Percentiles rank a stretch among this genome's conserved stretches.
Conservation (phyloP, 1,140 invertebrate species). For the Temnothorax longispinosus region DNA sequence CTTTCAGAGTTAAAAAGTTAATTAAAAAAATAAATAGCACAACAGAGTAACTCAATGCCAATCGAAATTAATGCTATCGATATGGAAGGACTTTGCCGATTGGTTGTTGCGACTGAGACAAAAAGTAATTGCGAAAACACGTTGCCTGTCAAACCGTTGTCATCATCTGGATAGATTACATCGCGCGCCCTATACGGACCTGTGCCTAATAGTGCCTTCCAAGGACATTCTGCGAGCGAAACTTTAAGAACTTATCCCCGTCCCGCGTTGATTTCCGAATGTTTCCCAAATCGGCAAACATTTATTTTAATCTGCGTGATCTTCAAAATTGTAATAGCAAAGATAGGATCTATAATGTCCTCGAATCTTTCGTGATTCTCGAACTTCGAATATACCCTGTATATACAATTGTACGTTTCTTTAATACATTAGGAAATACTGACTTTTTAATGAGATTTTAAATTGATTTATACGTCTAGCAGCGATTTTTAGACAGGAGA, state of each 20-base stretch:
- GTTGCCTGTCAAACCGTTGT: conserved; percentile 54
- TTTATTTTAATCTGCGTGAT: background rate
- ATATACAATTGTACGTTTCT: background rate
- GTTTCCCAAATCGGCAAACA: background rate
- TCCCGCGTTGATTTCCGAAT: conserved; percentile 1
- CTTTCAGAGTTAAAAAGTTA: background rate
- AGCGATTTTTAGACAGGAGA: conserved; percentile 22
- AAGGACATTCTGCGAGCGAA: conserved; percentile 19
- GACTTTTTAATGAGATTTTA: conserved; percentile 1
- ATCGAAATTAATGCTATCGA: background rate
- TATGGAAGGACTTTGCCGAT: background rate
- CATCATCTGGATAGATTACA: conserved; percentile 61
- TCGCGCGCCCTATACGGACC: background rate
- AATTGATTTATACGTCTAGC: conserved; percentile 36
- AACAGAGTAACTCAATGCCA: background rate
- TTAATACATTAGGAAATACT: background rate
- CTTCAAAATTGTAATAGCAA: background rate
- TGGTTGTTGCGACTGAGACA: background rate
- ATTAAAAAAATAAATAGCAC: background rate
- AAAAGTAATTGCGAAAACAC: conserved; percentile 48
- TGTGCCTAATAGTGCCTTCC: background rate
- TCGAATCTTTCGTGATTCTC: background rate
- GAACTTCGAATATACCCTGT: too few relatives aligned
- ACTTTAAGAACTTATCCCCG: background rate
- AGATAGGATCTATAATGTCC: background rate